phyloP scores from a whole-genome alignment of 2,797 vertebrate genomes.

The Lateolabrax maculatus region DNA sequence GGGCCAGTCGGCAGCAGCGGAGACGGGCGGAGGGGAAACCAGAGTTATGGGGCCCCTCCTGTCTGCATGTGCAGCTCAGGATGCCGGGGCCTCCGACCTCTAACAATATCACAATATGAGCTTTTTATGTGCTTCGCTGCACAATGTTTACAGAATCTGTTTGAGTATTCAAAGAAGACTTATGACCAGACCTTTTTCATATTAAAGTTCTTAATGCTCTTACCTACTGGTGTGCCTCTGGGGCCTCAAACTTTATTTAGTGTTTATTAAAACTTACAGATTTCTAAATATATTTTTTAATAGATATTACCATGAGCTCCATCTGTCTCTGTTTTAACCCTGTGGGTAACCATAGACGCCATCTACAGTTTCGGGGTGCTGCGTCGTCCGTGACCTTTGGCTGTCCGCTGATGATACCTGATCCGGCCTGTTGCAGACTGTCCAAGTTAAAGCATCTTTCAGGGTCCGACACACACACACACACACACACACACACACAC shows the following conservation, averaged over 20 bases:
- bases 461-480: conserved; percentile 17
- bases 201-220: background rate
- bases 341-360: conserved; percentile 46
- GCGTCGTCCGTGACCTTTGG: conserved; percentile 36
- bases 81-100: conserved; percentile 50
- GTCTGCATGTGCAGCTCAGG: conserved; percentile 67
- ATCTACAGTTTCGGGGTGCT: conserved; percentile 30
- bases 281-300: background rate
- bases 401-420: conserved; percentile 53
- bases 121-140: conserved; percentile 43
- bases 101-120: conserved; percentile 52
- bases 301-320: background rate
- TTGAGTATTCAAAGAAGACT: too few relatives aligned
- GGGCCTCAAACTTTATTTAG: background rate
- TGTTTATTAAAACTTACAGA: background rate
- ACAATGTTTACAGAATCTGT: too few relatives aligned
- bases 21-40: conserved; percentile 50
- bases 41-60: conserved; percentile 73
- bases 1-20: conserved; percentile 64
- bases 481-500: conserved; percentile 4
- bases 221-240: background rate
- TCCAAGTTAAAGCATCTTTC: conserved; percentile 21
- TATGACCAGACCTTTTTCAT: background rate
- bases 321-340: conserved; percentile 14
- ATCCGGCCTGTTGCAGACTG: conserved; percentile 65